phyloP scores from a whole-genome alignment of 2,797 vertebrate species.

The Chelon auratus region DNA sequence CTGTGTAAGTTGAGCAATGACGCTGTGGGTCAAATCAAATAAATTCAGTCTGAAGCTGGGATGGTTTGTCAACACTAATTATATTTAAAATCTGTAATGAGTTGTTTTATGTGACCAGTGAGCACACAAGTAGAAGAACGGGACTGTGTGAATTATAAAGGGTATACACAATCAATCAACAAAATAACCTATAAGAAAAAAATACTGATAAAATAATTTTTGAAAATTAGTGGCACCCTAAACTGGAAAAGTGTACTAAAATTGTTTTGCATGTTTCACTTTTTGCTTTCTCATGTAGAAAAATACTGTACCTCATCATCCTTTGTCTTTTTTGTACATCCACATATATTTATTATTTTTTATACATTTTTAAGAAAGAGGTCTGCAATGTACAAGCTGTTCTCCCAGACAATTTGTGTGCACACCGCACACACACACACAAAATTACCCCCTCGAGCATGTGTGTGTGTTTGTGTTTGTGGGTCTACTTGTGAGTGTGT shows the following conservation, averaged over 20 bases:
- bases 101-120: slow-evolving; percentile 5
- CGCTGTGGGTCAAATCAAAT: slow-evolving; percentile 38
- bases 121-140: background rate
- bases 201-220: background rate
- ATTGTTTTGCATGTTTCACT: no score
- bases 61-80: slow-evolving; percentile 1
- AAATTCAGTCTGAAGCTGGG: slow-evolving; percentile 12
- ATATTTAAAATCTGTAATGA: slow-evolving; percentile 18
- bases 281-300: no score
- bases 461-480: slow-evolving; percentile 70
- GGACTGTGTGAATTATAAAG: background rate
- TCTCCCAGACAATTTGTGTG: slow-evolving; percentile 43
- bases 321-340: background rate
- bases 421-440: slow-evolving; percentile 39
- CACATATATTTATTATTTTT: background rate
- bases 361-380: background rate
- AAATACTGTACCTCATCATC: no score
- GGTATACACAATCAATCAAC: slow-evolving; percentile 1
- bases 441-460: slow-evolving; percentile 47
- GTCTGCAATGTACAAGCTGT: slow-evolving; percentile 11
- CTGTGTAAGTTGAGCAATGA: slow-evolving; percentile 35
- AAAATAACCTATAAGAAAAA: background rate
- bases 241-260: no score
- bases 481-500: slow-evolving; percentile 77
- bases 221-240: no score